Evolutionary conservation across 1,140 invertebrate species (phyloP).

Genomic region (Pogonus chalceus): DNA sequence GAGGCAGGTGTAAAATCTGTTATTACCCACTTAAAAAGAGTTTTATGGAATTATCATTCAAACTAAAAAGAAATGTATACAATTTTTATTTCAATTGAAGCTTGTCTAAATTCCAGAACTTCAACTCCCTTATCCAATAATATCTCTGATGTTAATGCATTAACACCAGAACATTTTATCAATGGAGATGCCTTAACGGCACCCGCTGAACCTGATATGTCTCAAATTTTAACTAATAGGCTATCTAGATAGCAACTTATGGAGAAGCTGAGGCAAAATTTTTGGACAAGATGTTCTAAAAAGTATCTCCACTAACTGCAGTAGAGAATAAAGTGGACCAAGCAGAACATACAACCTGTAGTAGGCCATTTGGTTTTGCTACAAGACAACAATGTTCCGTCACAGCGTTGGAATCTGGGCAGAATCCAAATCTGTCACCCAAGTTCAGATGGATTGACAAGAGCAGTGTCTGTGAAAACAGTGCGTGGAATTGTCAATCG

Average conservation of each 20-base stretch:
- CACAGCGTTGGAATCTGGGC: no score
- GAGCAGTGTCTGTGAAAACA: no score
- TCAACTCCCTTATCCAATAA: conserved; percentile 18
- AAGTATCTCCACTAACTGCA: neutral
- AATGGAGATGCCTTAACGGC: conserved; percentile 12
- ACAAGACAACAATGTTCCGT: no score
- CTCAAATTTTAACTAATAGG: neutral
- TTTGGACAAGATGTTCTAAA: no score
- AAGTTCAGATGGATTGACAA: no score
- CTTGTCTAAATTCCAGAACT: conserved; percentile 21
- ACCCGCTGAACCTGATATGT: conserved; percentile 9
- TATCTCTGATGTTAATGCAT: conserved; percentile 19
- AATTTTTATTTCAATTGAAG: conserved; percentile 20
- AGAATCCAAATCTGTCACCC: no score
- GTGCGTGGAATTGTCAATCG: no score
- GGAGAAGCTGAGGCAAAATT: neutral
- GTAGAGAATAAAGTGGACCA: neutral
- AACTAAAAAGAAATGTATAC: conserved; percentile 20
- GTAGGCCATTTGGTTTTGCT: no score
- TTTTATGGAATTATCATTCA: conserved; percentile 16
- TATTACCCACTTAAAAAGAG: conserved; percentile 19
- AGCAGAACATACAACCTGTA: no score
- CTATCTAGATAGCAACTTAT: neutral
- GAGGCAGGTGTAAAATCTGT: conserved; percentile 21
- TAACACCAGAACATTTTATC: conserved; percentile 27